Base-by-base conservation (phyloP, 2,113 vertebrate species). In the Tupaia chinensis region DNA sequence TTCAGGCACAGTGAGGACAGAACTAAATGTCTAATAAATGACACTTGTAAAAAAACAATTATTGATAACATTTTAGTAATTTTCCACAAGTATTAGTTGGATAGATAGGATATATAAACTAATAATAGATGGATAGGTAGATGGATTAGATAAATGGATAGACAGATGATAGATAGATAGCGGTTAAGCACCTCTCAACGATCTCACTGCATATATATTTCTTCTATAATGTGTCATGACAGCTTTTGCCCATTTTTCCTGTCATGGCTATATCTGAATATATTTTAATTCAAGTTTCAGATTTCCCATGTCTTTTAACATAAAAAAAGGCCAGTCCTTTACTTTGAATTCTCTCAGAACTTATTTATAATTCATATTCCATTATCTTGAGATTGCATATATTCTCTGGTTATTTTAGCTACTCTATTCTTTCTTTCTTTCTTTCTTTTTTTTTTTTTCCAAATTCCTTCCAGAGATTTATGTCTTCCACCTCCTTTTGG, bases 311-410 rank as follows among this genome's bases (percentile, higher is more conserved):
- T 87, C 25, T 83, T 83, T 79, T 13, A 79, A 73, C n/a, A 83
- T 29, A 53, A 29, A 88, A 93, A 81, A 60, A n/a, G 44, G 72
- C 27, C n/a, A 74, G 85, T 72, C 12, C 53, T 95, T 87, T 79
- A 72, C 27, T 83, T 87, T 78, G 7, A 17, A 82, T 93, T 92
- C 20, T 91, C 34, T 89, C n/a, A n/a, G 34, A 87, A 79, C 65
- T 76, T 86, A 92, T 95, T 94, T 90, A 82, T 94, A 81, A 95
- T 94, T 94, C 16, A 91, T 88, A 76, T 85, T 69, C 22, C 65
- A 91, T 91, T 97, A 91, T 95, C 86, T 93, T 83, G 65, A 82
- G n/a, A 44, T 11, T 7, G 8, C 16, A 60, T 70, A 29, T 25
- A 87, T 66, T 84, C 44, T 83, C 22, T 93, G 56, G 25, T 91